Conservation (phyloP, 2,888 invertebrate genomes). For the Tachina grossa region DNA sequence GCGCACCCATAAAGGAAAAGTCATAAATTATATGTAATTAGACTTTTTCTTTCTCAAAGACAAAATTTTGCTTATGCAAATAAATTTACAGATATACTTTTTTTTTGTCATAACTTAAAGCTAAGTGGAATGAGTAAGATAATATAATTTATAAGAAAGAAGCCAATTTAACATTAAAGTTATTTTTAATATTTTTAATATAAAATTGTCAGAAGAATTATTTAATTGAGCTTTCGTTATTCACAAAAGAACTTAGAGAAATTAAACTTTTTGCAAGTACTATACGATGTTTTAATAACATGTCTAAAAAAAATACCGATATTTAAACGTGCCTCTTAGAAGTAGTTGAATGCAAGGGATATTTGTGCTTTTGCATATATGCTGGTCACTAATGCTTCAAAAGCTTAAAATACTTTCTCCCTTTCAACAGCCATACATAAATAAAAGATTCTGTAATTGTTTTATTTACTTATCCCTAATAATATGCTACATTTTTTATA, state of each 20-base stretch:
- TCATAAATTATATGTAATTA: slow-evolving; percentile 48
- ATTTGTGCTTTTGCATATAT: neutral
- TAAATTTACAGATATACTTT: slow-evolving; percentile 1
- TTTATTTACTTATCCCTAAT: slow-evolving; percentile 67
- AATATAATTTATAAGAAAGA: slow-evolving; percentile 6
- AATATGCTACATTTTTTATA: slow-evolving; percentile 44
- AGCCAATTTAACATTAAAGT: neutral
- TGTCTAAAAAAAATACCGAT: no score
- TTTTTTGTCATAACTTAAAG: neutral
- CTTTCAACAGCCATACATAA: neutral
- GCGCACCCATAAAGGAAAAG: neutral
- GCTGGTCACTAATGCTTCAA: neutral
- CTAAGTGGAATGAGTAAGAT: slow-evolving; percentile 3
- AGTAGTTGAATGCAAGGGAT: neutral
- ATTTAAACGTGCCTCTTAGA: no score
- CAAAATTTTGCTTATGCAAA: slow-evolving; percentile 29
- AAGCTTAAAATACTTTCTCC: neutral
- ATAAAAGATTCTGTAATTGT: slow-evolving; percentile 44
- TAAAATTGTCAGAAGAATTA: neutral
- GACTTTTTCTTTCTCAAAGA: slow-evolving; percentile 5
- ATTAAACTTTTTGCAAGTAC: no score
- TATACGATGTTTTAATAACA: no score
- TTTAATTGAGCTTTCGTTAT: neutral
- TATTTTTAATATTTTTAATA: neutral
- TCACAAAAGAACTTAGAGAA: neutral